Percentiles rank a stretch among this genome's conserved stretches.
Evolutionary conservation across 2,888 invertebrate species (phyloP).

Genomic region (Strigamia crassipes): DNA sequence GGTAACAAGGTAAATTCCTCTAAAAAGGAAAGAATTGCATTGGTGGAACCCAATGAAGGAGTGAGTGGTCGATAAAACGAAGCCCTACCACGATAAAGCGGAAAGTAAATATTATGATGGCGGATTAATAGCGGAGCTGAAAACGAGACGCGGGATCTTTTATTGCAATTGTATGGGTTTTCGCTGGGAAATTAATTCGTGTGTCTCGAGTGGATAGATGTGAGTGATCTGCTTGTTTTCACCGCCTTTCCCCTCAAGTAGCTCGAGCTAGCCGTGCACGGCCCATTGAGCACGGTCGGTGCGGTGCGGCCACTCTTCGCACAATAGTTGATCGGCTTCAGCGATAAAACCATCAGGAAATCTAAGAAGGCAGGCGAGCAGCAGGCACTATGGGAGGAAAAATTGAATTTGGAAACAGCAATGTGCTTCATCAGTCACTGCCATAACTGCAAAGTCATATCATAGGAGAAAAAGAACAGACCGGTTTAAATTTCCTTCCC

Average conservation of each 20-base stretch:
- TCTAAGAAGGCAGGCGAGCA: constrained; percentile 28
- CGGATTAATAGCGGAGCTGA: neutral
- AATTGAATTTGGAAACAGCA: constrained; percentile 32
- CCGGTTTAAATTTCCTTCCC: neutral
- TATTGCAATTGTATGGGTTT: constrained; percentile 5
- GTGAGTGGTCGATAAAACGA: too few relatives aligned
- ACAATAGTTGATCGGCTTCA: constrained; percentile 17
- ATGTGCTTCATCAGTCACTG: constrained; percentile 31
- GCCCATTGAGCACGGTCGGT: constrained; percentile 37
- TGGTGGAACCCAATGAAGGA: too few relatives aligned
- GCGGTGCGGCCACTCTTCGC: constrained; percentile 37
- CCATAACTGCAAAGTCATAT: neutral
- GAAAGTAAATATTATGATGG: neutral
- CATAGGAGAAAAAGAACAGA: neutral
- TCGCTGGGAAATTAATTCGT: neutral
- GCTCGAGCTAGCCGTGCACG: constrained; percentile 11
- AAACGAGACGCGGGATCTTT: neutral
- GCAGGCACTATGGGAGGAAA: neutral
- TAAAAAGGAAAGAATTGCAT: too few relatives aligned
- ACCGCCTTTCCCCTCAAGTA: constrained; percentile 12
- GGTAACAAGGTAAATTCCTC: too few relatives aligned
- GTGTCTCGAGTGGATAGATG: constrained; percentile 19
- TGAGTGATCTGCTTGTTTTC: constrained; percentile 37
- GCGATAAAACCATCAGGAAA: constrained; percentile 34
- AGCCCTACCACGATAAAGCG: neutral